A percentile compares a stretch with the other conserved stretches of the same genome.
These are phyloP conservation scores for Mythimna pallens DNA, from an alignment of 2,888 invertebrate species.

Conservation along the genomic window DNA sequence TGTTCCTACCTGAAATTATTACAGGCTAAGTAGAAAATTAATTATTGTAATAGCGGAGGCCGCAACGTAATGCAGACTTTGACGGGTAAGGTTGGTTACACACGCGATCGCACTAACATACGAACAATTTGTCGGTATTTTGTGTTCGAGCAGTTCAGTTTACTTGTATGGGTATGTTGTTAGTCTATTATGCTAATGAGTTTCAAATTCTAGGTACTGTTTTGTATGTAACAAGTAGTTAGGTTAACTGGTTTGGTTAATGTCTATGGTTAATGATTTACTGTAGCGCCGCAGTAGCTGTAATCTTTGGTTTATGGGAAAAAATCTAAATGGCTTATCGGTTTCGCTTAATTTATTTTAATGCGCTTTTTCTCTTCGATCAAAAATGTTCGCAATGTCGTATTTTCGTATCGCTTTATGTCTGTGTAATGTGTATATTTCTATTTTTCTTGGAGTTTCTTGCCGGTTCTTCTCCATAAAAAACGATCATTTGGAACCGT, in stretches of 20 bases:
- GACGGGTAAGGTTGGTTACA: slow-evolving; percentile 59
- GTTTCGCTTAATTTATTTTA: slow-evolving; percentile 25
- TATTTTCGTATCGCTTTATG: neutral
- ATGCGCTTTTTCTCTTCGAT: slow-evolving; percentile 13
- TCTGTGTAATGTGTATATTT: neutral
- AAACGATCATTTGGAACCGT: no score
- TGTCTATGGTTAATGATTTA: slow-evolving; percentile 34
- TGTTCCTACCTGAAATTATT: slow-evolving; percentile 69
- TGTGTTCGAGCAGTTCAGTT: slow-evolving; percentile 31
- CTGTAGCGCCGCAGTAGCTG: slow-evolving; percentile 20
- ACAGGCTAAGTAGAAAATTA: slow-evolving; percentile 69
- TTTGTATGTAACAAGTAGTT: slow-evolving; percentile 31
- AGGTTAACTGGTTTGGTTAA: slow-evolving; percentile 16
- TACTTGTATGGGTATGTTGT: slow-evolving; percentile 48
- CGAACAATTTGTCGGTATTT: slow-evolving; percentile 52
- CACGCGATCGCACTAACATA: slow-evolving; percentile 47
- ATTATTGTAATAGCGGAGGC: slow-evolving; percentile 63
- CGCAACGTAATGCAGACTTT: slow-evolving; percentile 66
- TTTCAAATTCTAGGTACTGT: slow-evolving; percentile 24
- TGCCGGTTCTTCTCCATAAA: no score
- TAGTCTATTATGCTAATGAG: slow-evolving; percentile 52
- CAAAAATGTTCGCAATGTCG: neutral
- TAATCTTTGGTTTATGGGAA: slow-evolving; percentile 19
- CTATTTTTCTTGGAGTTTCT: no score
- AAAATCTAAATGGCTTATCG: slow-evolving; percentile 16